Base-by-base conservation (phyloP, 64 coral and sea anemone genomes). In the Astreopora myriophthalma region DNA sequence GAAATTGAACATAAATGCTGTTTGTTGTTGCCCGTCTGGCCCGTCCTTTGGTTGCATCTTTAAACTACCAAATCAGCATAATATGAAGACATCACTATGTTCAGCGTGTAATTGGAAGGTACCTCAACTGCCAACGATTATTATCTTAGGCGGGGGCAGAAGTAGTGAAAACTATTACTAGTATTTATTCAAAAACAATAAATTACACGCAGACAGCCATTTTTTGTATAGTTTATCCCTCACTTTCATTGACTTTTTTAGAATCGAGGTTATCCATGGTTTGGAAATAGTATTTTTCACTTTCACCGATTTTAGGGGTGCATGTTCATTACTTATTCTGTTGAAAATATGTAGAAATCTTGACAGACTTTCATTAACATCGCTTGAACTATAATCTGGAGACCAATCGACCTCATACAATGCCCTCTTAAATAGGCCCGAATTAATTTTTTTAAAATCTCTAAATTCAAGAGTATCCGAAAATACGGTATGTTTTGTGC, bases 391-490 rank as follows among this genome's bases (percentile, higher is more conserved):
- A 16, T 8, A 58, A 2, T 12, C 52, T 58, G 85, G 36, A 1
- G 69, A 73, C 85, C 85, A 88, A 31, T 88, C 48, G 20, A 57
- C 69, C 12, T 74, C 26, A 29, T 26, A 57, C 69, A 88, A 74
- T 9, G 71, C 85, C 6, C 25, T 73, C 23, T 72, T 64, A n/a
- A 88, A 75, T 16, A 31, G 8, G 7, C 20, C 32, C 32, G 17
- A 32, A 42, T 74, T 19, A 34, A 88, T 74, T 26, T 27, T 30
- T 19, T 88, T 88, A 0, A 88, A 88, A 17, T 88, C 52, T 58
- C 52, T 58, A 58, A 58, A 58, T 58, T 58, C 52, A 19, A 58
- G 2, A 19, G 52, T 34, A 25, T 88, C 85, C 73, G 85, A 69
- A 57, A 88, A 88, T 31, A 69, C 69, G 35, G 51, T 74, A 8